Percentiles rank a stretch among this genome's conserved stretches.
phyloP scores from a whole-genome alignment of 2,888 invertebrate genomes.

The Elgonia sp. region DNA sequence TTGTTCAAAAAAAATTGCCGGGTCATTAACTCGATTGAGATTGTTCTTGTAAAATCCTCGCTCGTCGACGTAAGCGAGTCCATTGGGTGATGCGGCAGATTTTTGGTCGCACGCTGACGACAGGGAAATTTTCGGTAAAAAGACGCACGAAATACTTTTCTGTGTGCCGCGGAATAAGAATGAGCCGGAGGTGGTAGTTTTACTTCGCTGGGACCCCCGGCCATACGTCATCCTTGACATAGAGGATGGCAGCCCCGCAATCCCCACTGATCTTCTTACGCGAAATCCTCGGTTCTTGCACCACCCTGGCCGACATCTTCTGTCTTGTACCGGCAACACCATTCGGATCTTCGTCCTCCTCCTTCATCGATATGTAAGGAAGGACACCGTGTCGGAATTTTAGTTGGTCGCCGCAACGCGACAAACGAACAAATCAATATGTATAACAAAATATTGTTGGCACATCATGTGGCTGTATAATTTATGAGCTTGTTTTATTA shows the following conservation, averaged over 20 bases:
- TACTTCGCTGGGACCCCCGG: slow-evolving; percentile 72
- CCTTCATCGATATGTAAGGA: slow-evolving; percentile 85
- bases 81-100: slow-evolving; percentile 70
- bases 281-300: slow-evolving; percentile 82
- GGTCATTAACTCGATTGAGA: slow-evolving; percentile 67
- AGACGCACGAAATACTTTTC: slow-evolving; percentile 77
- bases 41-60: slow-evolving; percentile 57
- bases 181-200: slow-evolving; percentile 79
- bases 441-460: slow-evolving; percentile 58
- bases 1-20: slow-evolving; percentile 49
- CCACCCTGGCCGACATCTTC: slow-evolving; percentile 80
- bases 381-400: slow-evolving; percentile 85
- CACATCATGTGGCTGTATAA: slow-evolving; percentile 37
- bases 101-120: slow-evolving; percentile 74
- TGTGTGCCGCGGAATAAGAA: slow-evolving; percentile 81
- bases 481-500: slow-evolving; percentile 15
- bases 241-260: slow-evolving; percentile 81
- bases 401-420: slow-evolving; percentile 83
- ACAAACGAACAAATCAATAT: slow-evolving; percentile 81
- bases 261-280: slow-evolving; percentile 83
- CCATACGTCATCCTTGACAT: slow-evolving; percentile 85
- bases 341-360: slow-evolving; percentile 66
- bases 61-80: slow-evolving; percentile 63
- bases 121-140: slow-evolving; percentile 79
- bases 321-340: slow-evolving; percentile 83